Evolutionary conservation across 1,140 invertebrate genomes (phyloP), one percentile per base, ranked within the genome.

Genomic region (Pygmarrhopalites habei): DNA sequence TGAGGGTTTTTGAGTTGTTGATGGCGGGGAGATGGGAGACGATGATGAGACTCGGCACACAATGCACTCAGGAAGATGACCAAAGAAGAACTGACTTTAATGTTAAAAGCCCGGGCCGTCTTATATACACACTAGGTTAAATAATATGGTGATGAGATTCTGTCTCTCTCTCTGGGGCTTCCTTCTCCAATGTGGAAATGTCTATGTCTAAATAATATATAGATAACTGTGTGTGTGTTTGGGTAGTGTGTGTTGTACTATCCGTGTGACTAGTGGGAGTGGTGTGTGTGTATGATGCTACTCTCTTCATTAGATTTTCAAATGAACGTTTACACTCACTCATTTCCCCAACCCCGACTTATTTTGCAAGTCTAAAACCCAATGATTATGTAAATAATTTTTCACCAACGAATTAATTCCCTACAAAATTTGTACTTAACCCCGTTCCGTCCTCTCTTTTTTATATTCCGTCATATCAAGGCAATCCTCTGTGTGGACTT

Each of bases 371-470:
- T 56, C 53, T 56, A 56, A 56, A 56, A 41, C 29, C 15, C 10
- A 56, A 56, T 56, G 53, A 56, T 56, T 56, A 56, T 56, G 53
- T 56, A 56, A 56, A 56, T 56, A 56, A 56, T 56, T 56, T 56
- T 56, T 56, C 53, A 56, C 53, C 51, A 56, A 35, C 4, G 53
- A 56, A 56, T 56, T 56, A 56, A 56, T 56, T 56, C 53, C 23
- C 53, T 56, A 52, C 49, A 52, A n/a, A n/a, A 28, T 52, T 52
- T 52, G 28, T 52, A 52, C 28, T 3, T 25, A n/a, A n/a, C n/a
- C n/a, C n/a, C 32, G 32, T 15, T 35, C 32, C 15, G 5, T 35
- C 15, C 32, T 35, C 32, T 35, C 32, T 35, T 35, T 35, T 35
- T 35, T 15, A 35, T 15, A 7, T 35, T 35, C 32, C 32, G 32